Evolutionary conservation across 2,113 vertebrate species (phyloP).

Genomic region (Collichthys lucidus): DNA sequence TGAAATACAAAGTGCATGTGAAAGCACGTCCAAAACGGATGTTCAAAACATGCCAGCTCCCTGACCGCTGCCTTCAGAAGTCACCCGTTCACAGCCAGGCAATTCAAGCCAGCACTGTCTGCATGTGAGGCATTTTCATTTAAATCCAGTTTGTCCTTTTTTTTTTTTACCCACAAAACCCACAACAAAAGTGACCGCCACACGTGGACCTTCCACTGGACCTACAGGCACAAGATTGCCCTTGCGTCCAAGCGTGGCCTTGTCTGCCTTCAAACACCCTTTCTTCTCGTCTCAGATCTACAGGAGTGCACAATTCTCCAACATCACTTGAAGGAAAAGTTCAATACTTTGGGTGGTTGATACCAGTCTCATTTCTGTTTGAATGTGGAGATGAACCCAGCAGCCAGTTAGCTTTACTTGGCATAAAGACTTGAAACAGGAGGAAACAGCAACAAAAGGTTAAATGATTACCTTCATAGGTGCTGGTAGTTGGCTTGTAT

Average conservation of each 20-base stretch:
- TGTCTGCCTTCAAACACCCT: background rate
- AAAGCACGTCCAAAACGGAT: conserved; percentile 13
- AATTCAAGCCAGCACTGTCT: conserved; percentile 25
- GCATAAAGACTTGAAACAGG: background rate
- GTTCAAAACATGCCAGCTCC: conserved; percentile 4
- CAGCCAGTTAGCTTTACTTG: background rate
- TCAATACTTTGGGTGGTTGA: too few species aligned
- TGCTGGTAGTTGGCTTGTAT: background rate
- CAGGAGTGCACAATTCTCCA: background rate
- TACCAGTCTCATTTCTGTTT: background rate
- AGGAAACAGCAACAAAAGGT: background rate
- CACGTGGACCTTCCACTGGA: conserved; percentile 38
- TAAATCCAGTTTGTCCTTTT: conserved; percentile 51
- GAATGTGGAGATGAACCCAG: background rate
- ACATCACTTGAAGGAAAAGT: too few species aligned
- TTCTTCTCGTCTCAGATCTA: background rate
- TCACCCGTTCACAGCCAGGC: conserved; percentile 25
- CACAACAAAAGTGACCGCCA: conserved; percentile 46
- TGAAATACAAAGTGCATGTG: conserved; percentile 19
- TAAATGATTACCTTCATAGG: background rate
- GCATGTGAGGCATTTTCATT: conserved; percentile 53
- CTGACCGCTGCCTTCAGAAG: conserved; percentile 26
- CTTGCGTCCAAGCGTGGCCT: background rate
- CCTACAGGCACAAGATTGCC: conserved; percentile 23
- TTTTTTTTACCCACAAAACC: conserved; percentile 34